These are phyloP conservation scores for Cosmopolites sordidus DNA, from an alignment of 2,888 invertebrate genomes.

Conservation along the genomic window DNA sequence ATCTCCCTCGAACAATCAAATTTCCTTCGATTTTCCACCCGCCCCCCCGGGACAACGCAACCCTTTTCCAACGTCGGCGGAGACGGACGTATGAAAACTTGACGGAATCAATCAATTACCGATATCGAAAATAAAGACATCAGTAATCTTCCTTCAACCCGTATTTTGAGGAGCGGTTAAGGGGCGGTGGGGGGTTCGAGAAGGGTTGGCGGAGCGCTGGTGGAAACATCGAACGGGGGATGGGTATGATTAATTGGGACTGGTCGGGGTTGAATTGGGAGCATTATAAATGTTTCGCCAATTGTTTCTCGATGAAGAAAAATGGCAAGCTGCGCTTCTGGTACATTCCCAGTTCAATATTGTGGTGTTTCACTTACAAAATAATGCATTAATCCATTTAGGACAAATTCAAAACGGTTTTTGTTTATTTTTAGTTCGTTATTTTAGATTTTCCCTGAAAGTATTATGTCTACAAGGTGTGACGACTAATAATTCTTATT, in stretches of 20 bases:
- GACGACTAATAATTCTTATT: too few relatives aligned
- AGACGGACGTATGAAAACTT: neutral
- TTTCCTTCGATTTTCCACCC: constrained; percentile 17
- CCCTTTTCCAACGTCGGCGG: neutral
- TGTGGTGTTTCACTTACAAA: too few relatives aligned
- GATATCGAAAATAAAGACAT: constrained; percentile 37
- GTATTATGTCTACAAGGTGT: too few relatives aligned
- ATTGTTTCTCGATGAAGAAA: constrained; percentile 9
- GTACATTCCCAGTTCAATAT: too few relatives aligned
- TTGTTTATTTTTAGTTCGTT: too few relatives aligned
- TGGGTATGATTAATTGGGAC: constrained; percentile 26
- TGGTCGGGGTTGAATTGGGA: neutral
- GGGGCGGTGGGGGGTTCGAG: neutral
- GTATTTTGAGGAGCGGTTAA: constrained; percentile 19
- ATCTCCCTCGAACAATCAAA: constrained; percentile 18
- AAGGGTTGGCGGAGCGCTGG: neutral
- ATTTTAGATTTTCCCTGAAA: too few relatives aligned
- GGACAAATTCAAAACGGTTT: too few relatives aligned
- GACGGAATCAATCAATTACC: constrained; percentile 38
- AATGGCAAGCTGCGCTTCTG: too few relatives aligned
- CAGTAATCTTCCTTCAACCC: constrained; percentile 27
- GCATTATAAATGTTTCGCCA: constrained; percentile 12
- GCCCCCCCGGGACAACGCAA: neutral
- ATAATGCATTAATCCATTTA: too few relatives aligned
- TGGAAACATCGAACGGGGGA: neutral